phyloP scores from a whole-genome alignment of 2,888 invertebrate species.

The Conus canariensis region DNA sequence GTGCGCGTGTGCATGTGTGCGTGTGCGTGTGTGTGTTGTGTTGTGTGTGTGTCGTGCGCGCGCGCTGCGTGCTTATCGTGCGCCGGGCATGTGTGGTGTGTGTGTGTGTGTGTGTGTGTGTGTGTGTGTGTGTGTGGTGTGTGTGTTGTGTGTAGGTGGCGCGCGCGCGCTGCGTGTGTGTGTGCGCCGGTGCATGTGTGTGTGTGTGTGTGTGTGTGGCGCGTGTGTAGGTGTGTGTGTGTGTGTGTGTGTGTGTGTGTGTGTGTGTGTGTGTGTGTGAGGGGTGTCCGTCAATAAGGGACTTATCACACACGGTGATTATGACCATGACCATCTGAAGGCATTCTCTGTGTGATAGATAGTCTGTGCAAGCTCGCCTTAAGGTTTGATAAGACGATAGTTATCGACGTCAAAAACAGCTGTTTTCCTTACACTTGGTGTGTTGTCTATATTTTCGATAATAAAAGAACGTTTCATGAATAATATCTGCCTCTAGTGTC shows the following conservation, averaged over 20 bases:
- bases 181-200: neutral
- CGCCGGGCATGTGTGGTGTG: neutral
- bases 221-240: conserved; percentile 23
- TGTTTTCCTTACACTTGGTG: too few species aligned
- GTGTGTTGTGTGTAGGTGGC: neutral
- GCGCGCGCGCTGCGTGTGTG: neutral
- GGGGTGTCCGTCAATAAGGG: too few species aligned
- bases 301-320: too few species aligned
- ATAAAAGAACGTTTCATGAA: too few species aligned
- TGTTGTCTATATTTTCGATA: too few species aligned
- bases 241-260: conserved; percentile 27
- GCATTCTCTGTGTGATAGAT: neutral
- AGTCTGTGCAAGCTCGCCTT: too few species aligned
- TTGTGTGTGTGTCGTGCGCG: too few species aligned
- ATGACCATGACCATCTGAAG: too few species aligned
- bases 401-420: too few species aligned
- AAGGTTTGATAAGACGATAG: too few species aligned
- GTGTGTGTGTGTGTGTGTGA: conserved; percentile 20
- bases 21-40: neutral
- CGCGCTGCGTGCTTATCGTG: neutral
- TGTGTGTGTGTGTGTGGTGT: conserved; percentile 29
- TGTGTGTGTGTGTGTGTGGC: conserved; percentile 4
- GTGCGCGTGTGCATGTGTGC: neutral
- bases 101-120: conserved; percentile 25
- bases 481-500: too few species aligned